Evolutionary conservation across 2,888 invertebrate genomes (phyloP), one percentile per base, ranked within the genome.

Genomic region (Leistus spinibarbis): DNA sequence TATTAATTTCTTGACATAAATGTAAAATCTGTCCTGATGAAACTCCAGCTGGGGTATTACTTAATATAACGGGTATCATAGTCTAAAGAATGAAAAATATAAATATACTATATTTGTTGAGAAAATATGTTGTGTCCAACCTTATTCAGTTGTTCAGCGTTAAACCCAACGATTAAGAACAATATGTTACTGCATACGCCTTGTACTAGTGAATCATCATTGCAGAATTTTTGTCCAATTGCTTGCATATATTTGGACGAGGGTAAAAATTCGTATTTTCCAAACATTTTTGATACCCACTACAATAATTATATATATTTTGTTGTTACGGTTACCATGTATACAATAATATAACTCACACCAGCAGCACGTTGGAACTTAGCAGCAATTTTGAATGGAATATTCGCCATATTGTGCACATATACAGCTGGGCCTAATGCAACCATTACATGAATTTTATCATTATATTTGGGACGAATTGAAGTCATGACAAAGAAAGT

Each of bases 151-250:
- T 91, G 89, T 17, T 84, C 85, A 62, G 87, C 86, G 80, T 90
- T 89, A 81, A 88, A 90, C 13, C 92, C 92, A 5, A 87, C 88
- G 2, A 94, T 79, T 4, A 93, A 83, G 82, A 93, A 93, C 16
- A 93, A 81, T 0, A 91, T 83, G 81, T 91, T 92, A 60, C 88
- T 87, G 83, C 94, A 95, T 5, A 93, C 80, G 1, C 85, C 88
- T 77, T 88, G 90, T 2, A 86, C 87, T 2, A 86, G 70, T 1
- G 86, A 87, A 10, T 88, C 87, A 77, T 89, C 89, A 64, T 86
- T 85, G 79, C 92, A 92, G 0, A 89, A 76, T 0, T 86, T 72
- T 74, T 87, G 82, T 19, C 89, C 89, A 27, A 89, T 86, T 19
- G 87, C 85, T 0, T 86, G 84, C 78, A 88, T 83, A 9, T 92